Base-by-base conservation (phyloP, 2,113 vertebrate species). In the Microtus oregoni region DNA sequence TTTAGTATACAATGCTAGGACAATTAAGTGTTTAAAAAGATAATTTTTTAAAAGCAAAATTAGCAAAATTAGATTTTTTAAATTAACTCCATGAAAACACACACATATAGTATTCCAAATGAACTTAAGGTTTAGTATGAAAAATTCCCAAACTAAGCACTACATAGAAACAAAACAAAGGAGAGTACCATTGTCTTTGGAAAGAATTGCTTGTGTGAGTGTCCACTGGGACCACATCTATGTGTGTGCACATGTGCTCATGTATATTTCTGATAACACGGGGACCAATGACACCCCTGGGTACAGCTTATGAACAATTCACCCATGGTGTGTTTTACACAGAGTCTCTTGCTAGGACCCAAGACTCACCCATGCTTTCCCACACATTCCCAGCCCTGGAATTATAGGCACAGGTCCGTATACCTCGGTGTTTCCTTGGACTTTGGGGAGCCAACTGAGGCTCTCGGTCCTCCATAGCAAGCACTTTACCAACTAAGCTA, bases 111-210 rank as follows among this genome's bases (percentile, higher is more conserved):
- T 95, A 89, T 93, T 93, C 20, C 26, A 92, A 91, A 67, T 83
- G 44, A 94, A 72, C n/a, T 89, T 47, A 41, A 92, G 26, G 83
- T 67, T 89, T 82, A 72, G 44, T 35, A 4, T 83, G 58, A 88
- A 79, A 79, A 85, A 95, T 20, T 47, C 44, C 58, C 85, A 91
- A 92, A 79, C 5, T 17, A 72, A 86, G 7, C 22, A 85, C 44
- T 91, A 87, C n/a, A 94, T 14, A 50, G 90, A 86, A 94, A 93
- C 32, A 55, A 95, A 85, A 47, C 11, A 85, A 55, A 55, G 55
- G 17, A 58, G 32, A 88, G 13, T 72, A 70, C 68, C 26, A n/a
- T 32, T 89, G 5, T 78, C 22, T 81, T 12, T 44, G 41, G 15
- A 82, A 65, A 90, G 35, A 81, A 72, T 38, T 92, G 81, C 17